Conservation (phyloP, 2,888 invertebrate genomes). For the Luffia ferchaultella region DNA sequence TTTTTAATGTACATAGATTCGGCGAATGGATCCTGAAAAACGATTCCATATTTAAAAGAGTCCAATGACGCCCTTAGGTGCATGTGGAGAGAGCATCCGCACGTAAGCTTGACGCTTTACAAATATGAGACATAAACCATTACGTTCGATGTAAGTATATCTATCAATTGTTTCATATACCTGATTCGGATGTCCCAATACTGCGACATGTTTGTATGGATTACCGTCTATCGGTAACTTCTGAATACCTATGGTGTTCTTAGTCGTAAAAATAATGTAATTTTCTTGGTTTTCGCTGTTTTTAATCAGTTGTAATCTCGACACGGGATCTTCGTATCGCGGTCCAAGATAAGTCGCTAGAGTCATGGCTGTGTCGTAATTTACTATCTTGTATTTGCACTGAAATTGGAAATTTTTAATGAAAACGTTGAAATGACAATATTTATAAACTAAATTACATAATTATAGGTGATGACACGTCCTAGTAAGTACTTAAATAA, state of each 20-base stretch:
- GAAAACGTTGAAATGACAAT: slow-evolving; percentile 3
- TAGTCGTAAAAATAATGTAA: slow-evolving; percentile 71
- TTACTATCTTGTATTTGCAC: slow-evolving; percentile 75
- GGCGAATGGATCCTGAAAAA: no score
- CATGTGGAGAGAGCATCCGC: no score
- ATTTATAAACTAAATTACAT: slow-evolving; percentile 7
- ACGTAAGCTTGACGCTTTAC: no score
- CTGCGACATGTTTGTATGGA: slow-evolving; percentile 70
- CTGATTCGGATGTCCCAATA: slow-evolving; percentile 72
- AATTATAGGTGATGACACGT: neutral
- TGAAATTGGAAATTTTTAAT: no score
- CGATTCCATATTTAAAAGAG: no score
- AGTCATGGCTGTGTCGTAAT: slow-evolving; percentile 70
- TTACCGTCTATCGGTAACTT: slow-evolving; percentile 77
- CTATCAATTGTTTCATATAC: no score
- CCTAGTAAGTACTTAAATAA: no score
- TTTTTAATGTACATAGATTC: no score
- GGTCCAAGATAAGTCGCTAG: slow-evolving; percentile 73
- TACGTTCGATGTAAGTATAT: no score
- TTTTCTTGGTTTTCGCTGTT: slow-evolving; percentile 24
- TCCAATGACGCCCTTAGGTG: no score
- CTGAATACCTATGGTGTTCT: slow-evolving; percentile 73
- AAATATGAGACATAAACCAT: no score
- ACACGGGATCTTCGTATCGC: slow-evolving; percentile 70
- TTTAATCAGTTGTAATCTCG: slow-evolving; percentile 41